Base-by-base conservation (phyloP, 2,797 vertebrate species). In the Menidia menidia region DNA sequence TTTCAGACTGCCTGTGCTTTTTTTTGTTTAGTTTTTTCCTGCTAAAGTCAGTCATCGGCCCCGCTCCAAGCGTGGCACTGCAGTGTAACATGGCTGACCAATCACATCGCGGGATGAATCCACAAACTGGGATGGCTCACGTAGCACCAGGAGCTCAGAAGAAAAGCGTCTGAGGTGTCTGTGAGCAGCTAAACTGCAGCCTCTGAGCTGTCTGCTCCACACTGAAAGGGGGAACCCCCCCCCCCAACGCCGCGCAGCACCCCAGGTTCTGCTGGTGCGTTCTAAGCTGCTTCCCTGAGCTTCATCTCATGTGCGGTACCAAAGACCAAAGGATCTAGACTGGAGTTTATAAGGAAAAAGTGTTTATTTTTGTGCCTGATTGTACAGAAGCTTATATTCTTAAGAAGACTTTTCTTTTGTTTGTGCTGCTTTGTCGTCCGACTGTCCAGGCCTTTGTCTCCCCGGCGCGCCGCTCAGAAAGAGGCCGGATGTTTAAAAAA, bases 281-380 rank as follows among this genome's bases (percentile, higher is more conserved):
- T 63, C 62, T 16, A 25, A 43, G 50, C 62, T 35, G 48, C 25
- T 13, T 30, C 39, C 11, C 42, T 19, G 62, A 73, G 65, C 64
- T 32, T 69, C 51, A 44, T 61, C 81, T 77, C 68, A 35, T 33
- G 58, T 11, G 0, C 30, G 64, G 72, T 77, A 90, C 90, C 90
- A 91, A 92, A 92, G 88, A 94, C 80, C 85, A 80, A 83, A 85
- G 77, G 73, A 88, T 71, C 66, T 53, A 52, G 64, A 82, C 71
- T 63, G 55, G 71, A 87, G 48, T 62, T 44, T 1, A 67, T 32
- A 55, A 48, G 63, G 61, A 72, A 16, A 68, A 65, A 71, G n/a
- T 66, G 66, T 86, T 85, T 80, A 78, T 89, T 84, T 79, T 87
- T 80, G 88, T 90, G 90, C 87, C 89, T 89, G 78, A 82, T 78